Percentiles rank a stretch among this genome's conserved stretches.
Evolutionary conservation across 2,888 invertebrate species (phyloP).

Genomic region (Choristoneura rosaceana): DNA sequence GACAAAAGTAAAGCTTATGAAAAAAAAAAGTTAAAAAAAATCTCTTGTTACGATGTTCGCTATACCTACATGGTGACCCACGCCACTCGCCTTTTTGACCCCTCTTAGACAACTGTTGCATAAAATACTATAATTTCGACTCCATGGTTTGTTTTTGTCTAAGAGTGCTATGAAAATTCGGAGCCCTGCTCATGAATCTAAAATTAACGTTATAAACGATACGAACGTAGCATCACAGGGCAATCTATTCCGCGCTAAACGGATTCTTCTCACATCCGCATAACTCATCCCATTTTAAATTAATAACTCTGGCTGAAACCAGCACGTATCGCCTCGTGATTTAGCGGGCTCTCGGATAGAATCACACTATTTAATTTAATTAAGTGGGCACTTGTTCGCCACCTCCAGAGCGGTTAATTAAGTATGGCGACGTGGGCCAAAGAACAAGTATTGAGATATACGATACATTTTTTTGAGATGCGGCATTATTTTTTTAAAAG

Average conservation of each 20-base stretch:
- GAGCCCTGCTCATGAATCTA: background rate
- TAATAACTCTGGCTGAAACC: slow-evolving; percentile 44
- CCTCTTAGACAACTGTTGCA: too few species aligned
- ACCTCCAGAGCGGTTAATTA: slow-evolving; percentile 58
- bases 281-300: slow-evolving; percentile 44
- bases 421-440: slow-evolving; percentile 56
- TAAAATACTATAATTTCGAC: too few species aligned
- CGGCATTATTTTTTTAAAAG: too few species aligned
- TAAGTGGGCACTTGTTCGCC: slow-evolving; percentile 65
- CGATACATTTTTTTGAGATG: background rate
- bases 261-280: slow-evolving; percentile 30
- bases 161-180: too few species aligned
- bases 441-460: slow-evolving; percentile 43
- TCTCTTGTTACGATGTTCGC: too few species aligned
- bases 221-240: background rate
- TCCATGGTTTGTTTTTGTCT: too few species aligned
- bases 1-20: too few species aligned
- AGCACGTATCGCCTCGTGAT: slow-evolving; percentile 51
- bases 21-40: too few species aligned
- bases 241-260: slow-evolving; percentile 8
- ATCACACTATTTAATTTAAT: slow-evolving; percentile 66
- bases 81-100: too few species aligned
- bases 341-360: slow-evolving; percentile 52
- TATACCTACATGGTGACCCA: too few species aligned
- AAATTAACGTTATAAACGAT: background rate